Conservation (phyloP, 2,113 vertebrate species). For the Climacteris rufus region DNA sequence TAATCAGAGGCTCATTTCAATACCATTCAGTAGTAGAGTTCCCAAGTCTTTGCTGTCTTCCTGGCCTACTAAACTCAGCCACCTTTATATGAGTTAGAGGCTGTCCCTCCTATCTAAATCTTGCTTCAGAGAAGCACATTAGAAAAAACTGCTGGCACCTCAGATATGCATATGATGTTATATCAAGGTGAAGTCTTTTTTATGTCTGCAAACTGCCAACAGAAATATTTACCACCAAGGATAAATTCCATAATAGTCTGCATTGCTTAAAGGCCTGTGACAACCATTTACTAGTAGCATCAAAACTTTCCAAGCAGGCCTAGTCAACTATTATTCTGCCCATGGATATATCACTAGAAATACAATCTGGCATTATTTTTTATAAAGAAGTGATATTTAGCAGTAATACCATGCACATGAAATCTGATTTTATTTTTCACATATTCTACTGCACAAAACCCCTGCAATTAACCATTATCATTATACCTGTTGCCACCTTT, state of each 20-base stretch:
- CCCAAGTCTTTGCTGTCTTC: neutral
- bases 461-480: slow-evolving; percentile 47
- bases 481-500: neutral
- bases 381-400: slow-evolving; percentile 52
- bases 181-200: slow-evolving; percentile 42
- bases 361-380: slow-evolving; percentile 26
- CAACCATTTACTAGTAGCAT: slow-evolving; percentile 12
- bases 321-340: slow-evolving; percentile 35
- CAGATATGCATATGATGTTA: slow-evolving; percentile 16
- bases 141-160: slow-evolving; percentile 43
- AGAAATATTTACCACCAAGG: slow-evolving; percentile 40
- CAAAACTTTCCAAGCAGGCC: neutral
- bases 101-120: slow-evolving; percentile 21
- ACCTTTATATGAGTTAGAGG: slow-evolving; percentile 16
- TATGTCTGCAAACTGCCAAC: slow-evolving; percentile 21
- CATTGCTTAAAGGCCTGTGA: slow-evolving; percentile 21
- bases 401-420: slow-evolving; percentile 7
- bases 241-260: slow-evolving; percentile 50
- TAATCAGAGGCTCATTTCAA: neutral
- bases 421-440: slow-evolving; percentile 52
- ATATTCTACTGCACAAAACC: slow-evolving; percentile 13
- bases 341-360: slow-evolving; percentile 23
- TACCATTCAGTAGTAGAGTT: neutral
- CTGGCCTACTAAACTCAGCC: slow-evolving; percentile 35
- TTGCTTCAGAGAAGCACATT: slow-evolving; percentile 12